phyloP scores from a whole-genome alignment of 37 sponge, comb jelly and placozoan genomes.

The Hormiphora californensis region DNA sequence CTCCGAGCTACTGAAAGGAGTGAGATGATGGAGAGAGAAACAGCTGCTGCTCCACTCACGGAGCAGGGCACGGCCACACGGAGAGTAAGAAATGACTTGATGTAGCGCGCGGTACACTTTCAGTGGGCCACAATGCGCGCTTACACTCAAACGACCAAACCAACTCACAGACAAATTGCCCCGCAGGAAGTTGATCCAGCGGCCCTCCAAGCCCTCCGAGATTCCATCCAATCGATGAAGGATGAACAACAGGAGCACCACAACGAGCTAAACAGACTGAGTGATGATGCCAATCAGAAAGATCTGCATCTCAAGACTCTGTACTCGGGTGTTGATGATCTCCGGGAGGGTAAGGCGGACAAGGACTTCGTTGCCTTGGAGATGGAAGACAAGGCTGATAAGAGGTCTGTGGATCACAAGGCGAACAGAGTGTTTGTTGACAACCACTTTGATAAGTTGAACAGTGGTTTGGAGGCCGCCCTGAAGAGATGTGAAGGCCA shows the following conservation, averaged over 20 bases:
- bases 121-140: too few relatives aligned
- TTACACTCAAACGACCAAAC: too few relatives aligned
- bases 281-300: conserved; percentile 31
- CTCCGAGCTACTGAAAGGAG: too few relatives aligned
- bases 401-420: conserved; percentile 80
- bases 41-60: too few relatives aligned
- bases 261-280: not conserved
- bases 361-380: conserved; percentile 59
- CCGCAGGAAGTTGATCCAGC: conserved; percentile 3
- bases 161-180: too few relatives aligned
- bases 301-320: conserved; percentile 60
- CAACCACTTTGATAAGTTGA: conserved; percentile 81
- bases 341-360: conserved; percentile 83
- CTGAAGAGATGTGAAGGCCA: conserved; percentile 67
- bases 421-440: conserved; percentile 95
- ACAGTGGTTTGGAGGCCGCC: conserved; percentile 78
- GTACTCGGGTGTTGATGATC: conserved; percentile 69
- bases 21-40: too few relatives aligned
- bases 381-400: conserved; percentile 86
- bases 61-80: too few relatives aligned
- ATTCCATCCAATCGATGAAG: not conserved
- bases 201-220: not conserved
- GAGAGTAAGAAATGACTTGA: too few relatives aligned
- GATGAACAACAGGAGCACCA: conserved; percentile 28
- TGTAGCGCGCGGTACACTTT: too few relatives aligned